A percentile compares a stretch with the other conserved stretches of the same genome.
Evolutionary conservation across 1,140 invertebrate genomes (phyloP).

Genomic region (Holcopasites calliopsidis): DNA sequence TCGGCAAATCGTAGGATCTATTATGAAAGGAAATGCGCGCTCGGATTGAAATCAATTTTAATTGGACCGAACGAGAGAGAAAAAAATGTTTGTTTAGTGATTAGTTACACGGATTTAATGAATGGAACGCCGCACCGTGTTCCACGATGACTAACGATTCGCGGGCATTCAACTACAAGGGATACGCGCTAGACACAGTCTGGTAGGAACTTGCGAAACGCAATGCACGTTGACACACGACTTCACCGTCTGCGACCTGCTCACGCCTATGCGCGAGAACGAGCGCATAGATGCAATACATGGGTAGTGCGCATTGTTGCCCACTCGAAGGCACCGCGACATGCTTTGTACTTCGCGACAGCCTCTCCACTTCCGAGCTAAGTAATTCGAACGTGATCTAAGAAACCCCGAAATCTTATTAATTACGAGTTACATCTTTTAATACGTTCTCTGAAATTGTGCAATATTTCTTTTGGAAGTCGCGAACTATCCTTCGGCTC

Average conservation of each 20-base stretch:
- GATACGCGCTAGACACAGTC: constrained; percentile 54
- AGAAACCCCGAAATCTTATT: too few species aligned
- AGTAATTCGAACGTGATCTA: not conserved
- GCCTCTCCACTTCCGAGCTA: not conserved
- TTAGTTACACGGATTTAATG: constrained; percentile 25
- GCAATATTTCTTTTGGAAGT: too few species aligned
- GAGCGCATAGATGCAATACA: constrained; percentile 43
- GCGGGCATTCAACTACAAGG: constrained; percentile 46
- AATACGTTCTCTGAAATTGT: too few species aligned
- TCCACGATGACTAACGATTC: constrained; percentile 43
- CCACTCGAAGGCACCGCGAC: constrained; percentile 44
- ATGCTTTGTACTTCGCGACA: constrained; percentile 15
- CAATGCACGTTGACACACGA: constrained; percentile 61
- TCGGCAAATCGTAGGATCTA: too few species aligned
- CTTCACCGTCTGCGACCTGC: constrained; percentile 58
- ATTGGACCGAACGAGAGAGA: not conserved
- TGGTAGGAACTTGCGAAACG: constrained; percentile 61
- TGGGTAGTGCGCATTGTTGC: constrained; percentile 42
- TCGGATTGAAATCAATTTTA: not conserved
- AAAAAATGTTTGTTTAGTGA: not conserved
- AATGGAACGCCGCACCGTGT: constrained; percentile 37
- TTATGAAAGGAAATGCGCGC: not conserved
- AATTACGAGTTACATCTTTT: too few species aligned
- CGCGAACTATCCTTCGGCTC: too few species aligned
- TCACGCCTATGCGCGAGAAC: constrained; percentile 59